These are phyloP conservation scores for Eledona agricola DNA, from an alignment of 2,888 invertebrate genomes.

Conservation along the genomic window DNA sequence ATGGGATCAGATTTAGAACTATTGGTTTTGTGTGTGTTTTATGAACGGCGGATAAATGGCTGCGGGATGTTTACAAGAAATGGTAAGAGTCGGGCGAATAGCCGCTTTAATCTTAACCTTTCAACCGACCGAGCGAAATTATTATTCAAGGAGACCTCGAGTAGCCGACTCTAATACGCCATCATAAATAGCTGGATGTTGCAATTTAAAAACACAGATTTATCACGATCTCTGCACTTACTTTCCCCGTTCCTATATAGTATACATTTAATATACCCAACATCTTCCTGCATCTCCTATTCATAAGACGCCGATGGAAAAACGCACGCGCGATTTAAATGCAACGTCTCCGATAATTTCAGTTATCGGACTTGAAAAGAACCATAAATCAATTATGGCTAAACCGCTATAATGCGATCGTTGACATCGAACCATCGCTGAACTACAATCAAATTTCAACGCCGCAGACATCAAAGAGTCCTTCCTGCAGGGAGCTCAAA, in stretches of 20 bases:
- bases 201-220: constrained; percentile 16
- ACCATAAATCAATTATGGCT: constrained; percentile 20
- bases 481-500: constrained; percentile 13
- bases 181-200: constrained; percentile 23
- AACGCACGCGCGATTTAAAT: constrained; percentile 7
- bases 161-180: constrained; percentile 26
- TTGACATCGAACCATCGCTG: constrained; percentile 18
- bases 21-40: constrained; percentile 49
- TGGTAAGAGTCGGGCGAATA: constrained; percentile 37
- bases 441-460: constrained; percentile 9
- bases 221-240: constrained; percentile 16
- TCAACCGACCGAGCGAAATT: constrained; percentile 29
- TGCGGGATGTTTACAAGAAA: constrained; percentile 46
- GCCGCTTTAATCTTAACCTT: constrained; percentile 35
- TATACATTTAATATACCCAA: constrained; percentile 1
- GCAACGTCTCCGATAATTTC: constrained; percentile 8
- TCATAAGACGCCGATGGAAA: constrained; percentile 3
- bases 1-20: constrained; percentile 55
- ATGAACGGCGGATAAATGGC: constrained; percentile 46
- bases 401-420: constrained; percentile 28
- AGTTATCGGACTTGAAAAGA: constrained; percentile 5
- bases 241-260: constrained; percentile 13
- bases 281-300: background rate
- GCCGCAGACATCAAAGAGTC: constrained; percentile 18
- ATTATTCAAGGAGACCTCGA: constrained; percentile 33